Percentiles rank a stretch among this genome's conserved stretches.
Evolutionary conservation across 2,113 vertebrate species (phyloP).

Genomic region (Opisthocomus hoazin): DNA sequence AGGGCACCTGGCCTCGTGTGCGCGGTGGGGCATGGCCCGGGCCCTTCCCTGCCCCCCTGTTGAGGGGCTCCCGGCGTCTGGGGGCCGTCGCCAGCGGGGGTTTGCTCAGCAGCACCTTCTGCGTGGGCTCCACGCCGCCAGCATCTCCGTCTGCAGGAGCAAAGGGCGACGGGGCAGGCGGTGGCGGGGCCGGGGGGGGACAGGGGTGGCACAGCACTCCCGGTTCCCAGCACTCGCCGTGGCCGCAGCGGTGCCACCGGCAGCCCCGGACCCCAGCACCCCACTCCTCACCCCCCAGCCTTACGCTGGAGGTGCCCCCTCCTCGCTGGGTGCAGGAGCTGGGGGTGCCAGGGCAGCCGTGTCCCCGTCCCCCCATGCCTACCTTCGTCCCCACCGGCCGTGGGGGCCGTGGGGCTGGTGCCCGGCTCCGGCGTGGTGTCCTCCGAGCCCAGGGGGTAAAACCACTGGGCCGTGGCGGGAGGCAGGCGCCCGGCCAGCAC

Average conservation of each 20-base stretch:
- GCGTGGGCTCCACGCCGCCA: not conserved
- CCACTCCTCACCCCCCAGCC: not conserved
- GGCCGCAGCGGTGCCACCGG: not conserved
- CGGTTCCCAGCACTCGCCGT: not conserved
- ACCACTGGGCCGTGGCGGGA: slow-evolving; percentile 1
- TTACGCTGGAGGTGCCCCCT: fast-evolving
- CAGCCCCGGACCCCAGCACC: not conserved
- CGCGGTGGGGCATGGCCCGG: fast-evolving
- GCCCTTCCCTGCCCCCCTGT: not conserved
- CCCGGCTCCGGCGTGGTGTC: not conserved
- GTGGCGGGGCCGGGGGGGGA: not conserved
- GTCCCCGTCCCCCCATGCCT: not conserved
- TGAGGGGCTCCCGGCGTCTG: not conserved
- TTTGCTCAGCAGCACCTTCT: slow-evolving; percentile 37
- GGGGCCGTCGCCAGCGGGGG: not conserved
- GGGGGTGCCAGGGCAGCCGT: not conserved
- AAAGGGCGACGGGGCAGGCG: not conserved
- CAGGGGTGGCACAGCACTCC: not conserved
- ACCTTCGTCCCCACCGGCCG: not conserved
- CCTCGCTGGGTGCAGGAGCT: not conserved
- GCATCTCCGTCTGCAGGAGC: not conserved
- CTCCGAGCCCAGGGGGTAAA: not conserved
- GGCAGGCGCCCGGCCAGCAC: not conserved
- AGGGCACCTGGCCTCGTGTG: slow-evolving; percentile 1
- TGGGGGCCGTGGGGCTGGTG: not conserved